Conservation (phyloP, 2,888 invertebrate genomes). For the Abrostola tripartita region DNA sequence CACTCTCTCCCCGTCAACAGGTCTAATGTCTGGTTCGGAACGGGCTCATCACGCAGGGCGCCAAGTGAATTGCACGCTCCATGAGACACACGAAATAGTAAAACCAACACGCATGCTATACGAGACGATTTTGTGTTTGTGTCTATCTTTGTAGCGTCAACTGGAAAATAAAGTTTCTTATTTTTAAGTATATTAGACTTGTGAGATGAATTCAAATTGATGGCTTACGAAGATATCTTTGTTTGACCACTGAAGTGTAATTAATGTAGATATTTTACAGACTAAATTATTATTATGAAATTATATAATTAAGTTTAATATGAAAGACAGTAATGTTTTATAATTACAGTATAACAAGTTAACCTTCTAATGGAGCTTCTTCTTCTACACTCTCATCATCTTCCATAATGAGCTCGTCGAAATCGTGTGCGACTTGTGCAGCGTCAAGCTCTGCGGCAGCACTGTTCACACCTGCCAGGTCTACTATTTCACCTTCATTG, state of each 20-base stretch:
- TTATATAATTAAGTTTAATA: no score
- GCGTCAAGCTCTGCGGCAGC: conserved; percentile 66
- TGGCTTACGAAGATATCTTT: no score
- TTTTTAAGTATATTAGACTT: no score
- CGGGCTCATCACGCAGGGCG: conserved; percentile 68
- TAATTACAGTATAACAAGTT: background rate
- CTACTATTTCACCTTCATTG: conserved; percentile 69
- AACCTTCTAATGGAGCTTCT: conserved; percentile 71
- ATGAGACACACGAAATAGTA: conserved; percentile 79
- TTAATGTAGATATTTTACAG: no score
- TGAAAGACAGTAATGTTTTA: no score
- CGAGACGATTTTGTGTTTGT: conserved; percentile 71
- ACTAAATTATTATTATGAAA: no score
- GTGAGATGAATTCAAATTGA: no score
- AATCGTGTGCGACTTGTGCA: conserved; percentile 76
- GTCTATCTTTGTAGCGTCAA: conserved; percentile 62
- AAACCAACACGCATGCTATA: conserved; percentile 79
- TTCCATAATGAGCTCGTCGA: conserved; percentile 82
- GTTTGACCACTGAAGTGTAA: no score
- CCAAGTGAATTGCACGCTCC: conserved; percentile 70
- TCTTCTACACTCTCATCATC: conserved; percentile 78
- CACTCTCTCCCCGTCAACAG: conserved; percentile 77
- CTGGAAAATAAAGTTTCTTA: conserved; percentile 54
- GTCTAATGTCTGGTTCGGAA: conserved; percentile 73
- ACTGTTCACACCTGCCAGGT: conserved; percentile 45